phyloP scores from a whole-genome alignment of 1,140 invertebrate species.

The Drosophila bifasciata region DNA sequence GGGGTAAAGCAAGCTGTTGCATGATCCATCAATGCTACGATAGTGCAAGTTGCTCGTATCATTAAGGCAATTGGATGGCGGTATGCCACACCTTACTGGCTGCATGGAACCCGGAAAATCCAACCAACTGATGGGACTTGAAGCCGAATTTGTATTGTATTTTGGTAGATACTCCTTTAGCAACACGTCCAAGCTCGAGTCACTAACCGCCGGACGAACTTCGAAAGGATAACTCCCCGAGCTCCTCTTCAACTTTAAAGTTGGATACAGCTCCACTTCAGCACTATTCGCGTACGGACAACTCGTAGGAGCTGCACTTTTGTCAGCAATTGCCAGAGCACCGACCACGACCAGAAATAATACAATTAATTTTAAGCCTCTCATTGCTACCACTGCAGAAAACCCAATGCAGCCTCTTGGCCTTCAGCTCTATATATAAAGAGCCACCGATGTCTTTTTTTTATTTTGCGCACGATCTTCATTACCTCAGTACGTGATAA shows the following conservation, averaged over 20 bases:
- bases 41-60: slow-evolving; percentile 86
- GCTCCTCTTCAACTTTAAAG: slow-evolving; percentile 29
- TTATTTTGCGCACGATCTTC: slow-evolving; percentile 49
- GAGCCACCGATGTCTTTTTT: slow-evolving; percentile 6
- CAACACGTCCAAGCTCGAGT: slow-evolving; percentile 49
- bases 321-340: background rate
- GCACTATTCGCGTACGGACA: slow-evolving; percentile 43
- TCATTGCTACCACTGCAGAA: slow-evolving; percentile 23
- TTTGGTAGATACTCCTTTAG: slow-evolving; percentile 54
- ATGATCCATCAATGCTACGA: slow-evolving; percentile 92
- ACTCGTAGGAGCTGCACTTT: slow-evolving; percentile 6
- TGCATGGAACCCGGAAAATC: background rate
- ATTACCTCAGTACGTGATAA: slow-evolving; percentile 43
- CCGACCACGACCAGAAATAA: slow-evolving; percentile 12
- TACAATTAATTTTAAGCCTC: slow-evolving; percentile 22
- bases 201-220: slow-evolving; percentile 38
- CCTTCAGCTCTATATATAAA: slow-evolving; percentile 47
- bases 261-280: background rate
- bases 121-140: slow-evolving; percentile 25
- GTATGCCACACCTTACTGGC: slow-evolving; percentile 52
- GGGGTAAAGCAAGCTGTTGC: slow-evolving; percentile 92
- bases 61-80: slow-evolving; percentile 64
- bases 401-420: slow-evolving; percentile 36
- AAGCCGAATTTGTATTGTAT: slow-evolving; percentile 10
- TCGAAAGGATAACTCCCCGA: slow-evolving; percentile 11